Percentiles rank a stretch among this genome's conserved stretches.
These are phyloP conservation scores for Takifugu bimaculatus DNA, from an alignment of 2,113 vertebrate genomes.

Conservation along the genomic window DNA sequence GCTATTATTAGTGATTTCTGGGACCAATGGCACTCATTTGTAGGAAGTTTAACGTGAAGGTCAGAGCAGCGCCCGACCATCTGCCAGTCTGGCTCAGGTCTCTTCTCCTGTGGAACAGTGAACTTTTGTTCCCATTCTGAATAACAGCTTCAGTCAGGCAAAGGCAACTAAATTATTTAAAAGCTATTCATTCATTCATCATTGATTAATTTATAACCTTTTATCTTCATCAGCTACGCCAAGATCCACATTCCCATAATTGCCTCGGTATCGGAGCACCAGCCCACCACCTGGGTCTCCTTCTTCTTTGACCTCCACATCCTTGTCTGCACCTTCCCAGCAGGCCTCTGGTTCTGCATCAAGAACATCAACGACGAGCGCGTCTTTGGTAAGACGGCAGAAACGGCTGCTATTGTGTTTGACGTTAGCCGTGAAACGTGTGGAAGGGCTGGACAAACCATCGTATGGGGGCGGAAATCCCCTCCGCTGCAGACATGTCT, in stretches of 20 bases:
- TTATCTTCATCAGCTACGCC: conserved; percentile 82
- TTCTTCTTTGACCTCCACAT: conserved; percentile 99
- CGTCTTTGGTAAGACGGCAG: conserved; percentile 84
- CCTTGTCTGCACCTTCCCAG: conserved; percentile 98
- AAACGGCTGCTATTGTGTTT: neutral
- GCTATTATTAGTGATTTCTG: too few relatives aligned
- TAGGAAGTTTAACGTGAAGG: too few relatives aligned
- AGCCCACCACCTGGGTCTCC: conserved; percentile 97
- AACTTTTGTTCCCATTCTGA: neutral
- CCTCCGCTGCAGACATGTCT: too few relatives aligned
- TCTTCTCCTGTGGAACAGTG: too few relatives aligned
- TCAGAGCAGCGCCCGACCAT: too few relatives aligned
- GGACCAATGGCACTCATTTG: too few relatives aligned
- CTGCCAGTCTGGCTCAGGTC: too few relatives aligned
- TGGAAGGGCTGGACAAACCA: too few relatives aligned
- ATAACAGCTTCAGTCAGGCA: neutral
- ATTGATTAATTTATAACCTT: neutral
- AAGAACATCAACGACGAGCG: conserved; percentile 97
- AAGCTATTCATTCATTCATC: neutral
- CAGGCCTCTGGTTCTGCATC: conserved; percentile 98
- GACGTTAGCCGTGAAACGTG: neutral
- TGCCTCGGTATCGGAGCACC: conserved; percentile 97
- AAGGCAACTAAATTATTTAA: neutral
- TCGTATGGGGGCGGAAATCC: too few relatives aligned
- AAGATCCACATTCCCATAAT: conserved; percentile 99